Conservation (phyloP, 2,797 vertebrate species). For the Centropyge bicolor region DNA sequence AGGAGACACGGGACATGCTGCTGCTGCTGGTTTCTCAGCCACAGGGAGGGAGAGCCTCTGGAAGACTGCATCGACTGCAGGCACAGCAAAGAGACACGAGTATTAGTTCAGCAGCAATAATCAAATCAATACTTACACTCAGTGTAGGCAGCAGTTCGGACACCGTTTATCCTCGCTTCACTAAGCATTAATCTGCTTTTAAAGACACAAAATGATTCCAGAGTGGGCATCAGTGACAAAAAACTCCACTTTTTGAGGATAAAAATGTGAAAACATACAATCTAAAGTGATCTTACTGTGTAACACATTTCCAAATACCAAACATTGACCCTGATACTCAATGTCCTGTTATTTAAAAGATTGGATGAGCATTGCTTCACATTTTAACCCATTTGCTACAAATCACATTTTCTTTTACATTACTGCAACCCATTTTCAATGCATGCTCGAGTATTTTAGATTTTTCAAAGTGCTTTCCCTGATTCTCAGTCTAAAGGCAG, state of each 20-base stretch:
- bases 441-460: not conserved
- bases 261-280: not conserved
- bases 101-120: slow-evolving; percentile 60
- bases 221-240: slow-evolving; percentile 4
- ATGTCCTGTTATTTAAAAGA: not conserved
- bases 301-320: not conserved
- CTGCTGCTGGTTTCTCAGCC: slow-evolving; percentile 84
- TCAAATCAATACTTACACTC: slow-evolving; percentile 54
- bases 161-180: slow-evolving; percentile 30
- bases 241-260: not conserved
- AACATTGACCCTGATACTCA: not conserved
- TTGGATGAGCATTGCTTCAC: not conserved
- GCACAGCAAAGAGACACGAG: slow-evolving; percentile 69
- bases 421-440: not conserved
- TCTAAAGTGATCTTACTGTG: not conserved
- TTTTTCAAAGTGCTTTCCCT: not conserved
- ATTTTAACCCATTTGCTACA: not conserved
- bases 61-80: slow-evolving; percentile 92
- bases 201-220: slow-evolving; percentile 28
- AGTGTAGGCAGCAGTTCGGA: slow-evolving; percentile 29
- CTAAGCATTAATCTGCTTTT: slow-evolving; percentile 7
- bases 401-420: slow-evolving; percentile 10
- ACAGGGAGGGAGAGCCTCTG: slow-evolving; percentile 72
- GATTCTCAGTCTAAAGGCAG: not conserved
- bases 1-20: slow-evolving; percentile 94